These are phyloP conservation scores for Cebus imitator DNA, from an alignment of 2,113 vertebrate species.

Conservation along the genomic window DNA sequence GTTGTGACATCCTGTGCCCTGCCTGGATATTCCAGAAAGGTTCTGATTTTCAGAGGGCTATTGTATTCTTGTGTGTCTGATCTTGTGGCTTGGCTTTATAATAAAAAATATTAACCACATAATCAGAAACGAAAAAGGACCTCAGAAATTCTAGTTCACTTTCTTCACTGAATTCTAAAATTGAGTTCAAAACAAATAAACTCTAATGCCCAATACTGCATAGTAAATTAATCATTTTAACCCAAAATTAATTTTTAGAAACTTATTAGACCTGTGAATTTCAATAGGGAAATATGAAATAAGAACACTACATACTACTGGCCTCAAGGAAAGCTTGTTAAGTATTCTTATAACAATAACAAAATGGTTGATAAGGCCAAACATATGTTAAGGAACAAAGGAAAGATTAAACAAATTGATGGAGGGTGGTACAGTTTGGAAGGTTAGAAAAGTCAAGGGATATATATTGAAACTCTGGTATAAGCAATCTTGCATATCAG, in stretches of 20 bases:
- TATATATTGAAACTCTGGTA: background rate
- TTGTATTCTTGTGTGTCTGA: background rate
- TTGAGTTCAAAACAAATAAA: background rate
- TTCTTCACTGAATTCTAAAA: background rate
- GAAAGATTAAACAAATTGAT: background rate
- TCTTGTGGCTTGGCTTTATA: background rate
- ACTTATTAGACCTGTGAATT: background rate
- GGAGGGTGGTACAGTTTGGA: background rate
- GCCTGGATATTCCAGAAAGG: background rate
- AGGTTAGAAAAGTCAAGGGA: background rate
- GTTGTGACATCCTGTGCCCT: background rate
- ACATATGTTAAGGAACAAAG: background rate
- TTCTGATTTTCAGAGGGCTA: background rate
- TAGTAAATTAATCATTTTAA: slow-evolving; percentile 3
- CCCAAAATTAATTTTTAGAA: slow-evolving; percentile 6
- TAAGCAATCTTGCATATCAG: background rate
- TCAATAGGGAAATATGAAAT: background rate
- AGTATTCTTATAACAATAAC: background rate
- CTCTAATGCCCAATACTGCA: background rate
- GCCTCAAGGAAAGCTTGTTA: background rate
- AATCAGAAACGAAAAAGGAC: background rate
- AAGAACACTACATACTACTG: background rate
- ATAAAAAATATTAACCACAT: background rate
- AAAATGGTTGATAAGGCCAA: background rate
- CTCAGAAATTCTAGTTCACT: background rate